phyloP scores from a whole-genome alignment of 2,888 invertebrate species.

The Polia nebulosa region DNA sequence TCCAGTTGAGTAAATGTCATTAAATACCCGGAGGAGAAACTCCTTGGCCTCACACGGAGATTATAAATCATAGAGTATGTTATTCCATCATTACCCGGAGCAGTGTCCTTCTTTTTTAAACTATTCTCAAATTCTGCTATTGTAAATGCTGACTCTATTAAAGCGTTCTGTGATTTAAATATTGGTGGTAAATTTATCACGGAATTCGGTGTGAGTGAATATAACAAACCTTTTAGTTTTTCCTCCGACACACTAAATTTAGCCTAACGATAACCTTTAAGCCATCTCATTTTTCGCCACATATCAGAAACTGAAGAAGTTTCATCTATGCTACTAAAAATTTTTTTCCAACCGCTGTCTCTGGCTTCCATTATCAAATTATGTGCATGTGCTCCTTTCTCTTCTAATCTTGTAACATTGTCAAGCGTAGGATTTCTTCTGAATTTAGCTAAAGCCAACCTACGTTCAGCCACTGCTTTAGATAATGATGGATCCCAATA shows the following conservation, averaged over 20 bases:
- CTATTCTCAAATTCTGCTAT: background rate
- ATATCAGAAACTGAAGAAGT: constrained; percentile 14
- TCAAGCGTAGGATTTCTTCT: constrained; percentile 3
- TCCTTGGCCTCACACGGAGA: background rate
- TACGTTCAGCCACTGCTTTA: background rate
- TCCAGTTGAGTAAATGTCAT: background rate
- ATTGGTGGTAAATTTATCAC: background rate
- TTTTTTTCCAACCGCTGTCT: background rate
- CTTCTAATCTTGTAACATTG: background rate
- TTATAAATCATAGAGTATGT: constrained; percentile 2
- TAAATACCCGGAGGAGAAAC: background rate
- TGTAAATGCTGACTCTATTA: background rate
- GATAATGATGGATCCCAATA: constrained; percentile 4
- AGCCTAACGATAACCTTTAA: constrained; percentile 6
- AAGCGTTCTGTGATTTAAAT: background rate
- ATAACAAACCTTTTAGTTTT: constrained; percentile 6
- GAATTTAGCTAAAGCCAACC: constrained; percentile 1
- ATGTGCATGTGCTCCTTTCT: background rate
- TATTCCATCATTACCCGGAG: too few relatives aligned
- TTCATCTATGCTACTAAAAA: constrained; percentile 14
- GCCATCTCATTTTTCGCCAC: constrained; percentile 13
- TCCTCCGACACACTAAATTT: constrained; percentile 5
- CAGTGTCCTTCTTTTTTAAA: constrained; percentile 9
- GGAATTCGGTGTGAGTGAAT: constrained; percentile 2
- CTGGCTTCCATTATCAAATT: background rate